Base-by-base conservation (phyloP, 2,113 vertebrate species). In the Tachysurus vachellii region DNA sequence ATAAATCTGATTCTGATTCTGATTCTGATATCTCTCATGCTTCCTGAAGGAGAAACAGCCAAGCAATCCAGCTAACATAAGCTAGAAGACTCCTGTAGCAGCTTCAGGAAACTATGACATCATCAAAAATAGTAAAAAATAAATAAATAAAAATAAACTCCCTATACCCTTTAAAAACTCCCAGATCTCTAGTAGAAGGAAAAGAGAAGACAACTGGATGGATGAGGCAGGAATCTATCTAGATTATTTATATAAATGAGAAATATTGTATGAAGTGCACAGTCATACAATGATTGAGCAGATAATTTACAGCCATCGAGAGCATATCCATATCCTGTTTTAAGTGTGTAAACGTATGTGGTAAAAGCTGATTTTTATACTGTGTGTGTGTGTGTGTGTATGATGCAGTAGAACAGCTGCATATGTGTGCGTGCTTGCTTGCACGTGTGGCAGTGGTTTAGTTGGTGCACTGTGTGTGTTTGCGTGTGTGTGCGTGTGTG, bases 381-480 rank as follows among this genome's bases (percentile, higher is more conserved):
- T 84, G 36, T 84, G 75, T 64, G 36, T 50, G 64, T 83, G 64
- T 85, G 84, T 57, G 26, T 56, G 47, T 80, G 79, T 21, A 28
- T 5, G 5, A n/a, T 59, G 54, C 73, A 77, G 42, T 77, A 64
- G 8, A 9, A 12, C 80, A 75, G 66, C 61, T 86, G 76, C 77
- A 59, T 83, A 75, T 53, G 84, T 70, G 23, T 62, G 64, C 62
- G 44, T 81, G 83, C 36, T 17, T 87, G 75, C 64, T 50, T 82
- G 28, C 76, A 87, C 81, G 53, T 82, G 83, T 83, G 66, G 82
- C 70, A 75, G 84, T 86, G 70, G 75, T 86, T 66, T 36, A 83
- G 71, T 83, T 19, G 66, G 31, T 44, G 5, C 21, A 5, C 73
- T 76, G 75, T 79, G 81, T 88, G 54, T 86, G 84, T 77, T 64